Evolutionary conservation across 1,140 invertebrate genomes (phyloP), one percentile per base, ranked within the genome.

Genomic region (Phthorimaea operculella): DNA sequence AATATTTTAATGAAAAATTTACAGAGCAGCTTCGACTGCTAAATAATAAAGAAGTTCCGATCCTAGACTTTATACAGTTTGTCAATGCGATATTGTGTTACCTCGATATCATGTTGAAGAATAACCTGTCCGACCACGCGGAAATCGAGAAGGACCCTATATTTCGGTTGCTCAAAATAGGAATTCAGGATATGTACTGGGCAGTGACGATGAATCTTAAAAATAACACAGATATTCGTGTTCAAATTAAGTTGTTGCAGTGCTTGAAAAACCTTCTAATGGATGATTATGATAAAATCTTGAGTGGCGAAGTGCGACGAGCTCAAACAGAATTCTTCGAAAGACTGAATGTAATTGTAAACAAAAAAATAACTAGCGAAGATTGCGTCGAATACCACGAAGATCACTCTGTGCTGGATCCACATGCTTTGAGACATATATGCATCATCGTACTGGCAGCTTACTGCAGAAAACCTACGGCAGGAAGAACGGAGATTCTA

Each of bases 241-340:
- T 65, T 6, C 78, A 80, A 63, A 61, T 76, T 11, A 56, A 39
- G 14, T 36, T 74, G 18, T 48, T 81, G 18, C 60, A 72, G 59
- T 49, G 39, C 28, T 18, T 82, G 7, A 68, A 70, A 55, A 17
- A 52, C 6, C 59, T 84, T 7, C 48, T 80, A 21, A 14, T 66
- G 14, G 53, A 54, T n/a, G 70, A 84, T 54, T 79, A 76, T 59
- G 36, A 68, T 48, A 4, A 45, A 11, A 33, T 76, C 28, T 18
- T 78, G 6, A 66, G 63, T 28, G 21, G 9, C 2, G 60, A 69
- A 54, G 48, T 79, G 33, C 65, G 78, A 5, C 28, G 57, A 57
- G 59, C 63, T 77, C 21, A 56, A 76, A 66, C 62, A 39, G 68
- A 74, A 21, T 71, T 76, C 44, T 77, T 85, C 49, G 61, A 78